Percentiles rank a stretch among this genome's conserved stretches.
phyloP scores from a whole-genome alignment of 2,113 vertebrate species.

The Peromyscus californicus region DNA sequence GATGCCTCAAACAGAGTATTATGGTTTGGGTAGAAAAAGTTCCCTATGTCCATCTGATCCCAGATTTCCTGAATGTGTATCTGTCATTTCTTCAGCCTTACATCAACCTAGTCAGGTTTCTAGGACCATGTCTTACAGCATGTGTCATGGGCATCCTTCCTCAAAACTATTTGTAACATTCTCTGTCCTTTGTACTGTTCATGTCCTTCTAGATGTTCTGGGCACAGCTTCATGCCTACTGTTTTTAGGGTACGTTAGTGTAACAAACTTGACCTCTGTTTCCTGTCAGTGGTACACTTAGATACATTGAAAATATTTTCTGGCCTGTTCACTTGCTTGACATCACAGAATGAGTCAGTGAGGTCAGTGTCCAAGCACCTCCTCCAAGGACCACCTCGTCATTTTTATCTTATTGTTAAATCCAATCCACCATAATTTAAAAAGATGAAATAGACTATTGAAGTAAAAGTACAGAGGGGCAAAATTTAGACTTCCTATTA shows the following conservation, averaged over 20 bases:
- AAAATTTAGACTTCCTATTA: neutral
- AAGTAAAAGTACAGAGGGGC: neutral
- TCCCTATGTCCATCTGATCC: neutral
- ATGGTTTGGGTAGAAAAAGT: neutral
- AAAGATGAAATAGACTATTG: neutral
- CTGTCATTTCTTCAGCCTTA: neutral
- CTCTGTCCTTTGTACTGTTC: accelerated
- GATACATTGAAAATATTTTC: neutral
- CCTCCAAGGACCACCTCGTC: neutral
- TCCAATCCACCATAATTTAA: neutral
- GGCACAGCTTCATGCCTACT: neutral
- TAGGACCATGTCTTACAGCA: neutral
- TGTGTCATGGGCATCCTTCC: neutral
- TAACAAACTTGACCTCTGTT: neutral
- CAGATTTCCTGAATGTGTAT: neutral
- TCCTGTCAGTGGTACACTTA: neutral
- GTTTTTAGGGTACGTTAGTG: neutral
- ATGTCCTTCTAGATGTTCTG: no score
- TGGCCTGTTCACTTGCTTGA: accelerated
- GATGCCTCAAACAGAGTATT: neutral
- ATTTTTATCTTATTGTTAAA: neutral
- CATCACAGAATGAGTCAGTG: neutral
- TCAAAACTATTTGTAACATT: neutral
- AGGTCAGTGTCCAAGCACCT: neutral
- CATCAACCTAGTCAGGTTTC: neutral